phyloP scores from a whole-genome alignment of 2,888 invertebrate genomes.

The Tubulanus polymorphus region DNA sequence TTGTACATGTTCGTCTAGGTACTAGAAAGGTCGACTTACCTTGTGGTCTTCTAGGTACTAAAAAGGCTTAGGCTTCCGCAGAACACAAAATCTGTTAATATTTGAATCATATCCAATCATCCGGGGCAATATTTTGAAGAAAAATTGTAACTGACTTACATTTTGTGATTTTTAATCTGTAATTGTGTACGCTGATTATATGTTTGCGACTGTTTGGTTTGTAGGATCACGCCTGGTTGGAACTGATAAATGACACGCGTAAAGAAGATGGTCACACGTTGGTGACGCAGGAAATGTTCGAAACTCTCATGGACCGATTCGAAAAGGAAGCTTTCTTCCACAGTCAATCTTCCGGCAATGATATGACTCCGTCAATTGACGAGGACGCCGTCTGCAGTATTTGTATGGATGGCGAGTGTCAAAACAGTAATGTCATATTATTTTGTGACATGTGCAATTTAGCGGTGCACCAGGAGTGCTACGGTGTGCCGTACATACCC shows the following conservation, averaged over 20 bases:
- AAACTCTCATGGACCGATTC: conserved; percentile 92
- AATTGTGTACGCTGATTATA: no score
- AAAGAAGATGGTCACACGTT: conserved; percentile 60
- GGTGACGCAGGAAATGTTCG: conserved; percentile 85
- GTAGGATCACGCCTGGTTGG: conserved; percentile 85
- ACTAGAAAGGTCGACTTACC: no score
- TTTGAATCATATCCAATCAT: no score
- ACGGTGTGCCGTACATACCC: conserved; percentile 95
- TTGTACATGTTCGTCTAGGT: no score
- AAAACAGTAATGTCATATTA: conserved; percentile 95
- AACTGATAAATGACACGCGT: conserved; percentile 80
- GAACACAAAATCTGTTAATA: no score
- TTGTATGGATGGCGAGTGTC: conserved; percentile 97
- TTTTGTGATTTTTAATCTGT: no score
- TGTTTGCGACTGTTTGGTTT: no score
- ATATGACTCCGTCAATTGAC: conserved; percentile 72
- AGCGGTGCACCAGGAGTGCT: conserved; percentile 97
- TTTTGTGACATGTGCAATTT: conserved; percentile 99
- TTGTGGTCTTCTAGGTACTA: no score
- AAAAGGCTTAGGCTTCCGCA: no score
- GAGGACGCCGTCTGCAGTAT: conserved; percentile 99
- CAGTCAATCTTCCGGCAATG: conserved; percentile 56
- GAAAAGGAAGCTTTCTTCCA: conserved; percentile 81
- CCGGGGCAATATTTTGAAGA: no score
- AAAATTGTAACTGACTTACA: no score